Evolutionary conservation across 2,113 vertebrate species (phyloP).

Genomic region (Eudyptes chrysolophus): DNA sequence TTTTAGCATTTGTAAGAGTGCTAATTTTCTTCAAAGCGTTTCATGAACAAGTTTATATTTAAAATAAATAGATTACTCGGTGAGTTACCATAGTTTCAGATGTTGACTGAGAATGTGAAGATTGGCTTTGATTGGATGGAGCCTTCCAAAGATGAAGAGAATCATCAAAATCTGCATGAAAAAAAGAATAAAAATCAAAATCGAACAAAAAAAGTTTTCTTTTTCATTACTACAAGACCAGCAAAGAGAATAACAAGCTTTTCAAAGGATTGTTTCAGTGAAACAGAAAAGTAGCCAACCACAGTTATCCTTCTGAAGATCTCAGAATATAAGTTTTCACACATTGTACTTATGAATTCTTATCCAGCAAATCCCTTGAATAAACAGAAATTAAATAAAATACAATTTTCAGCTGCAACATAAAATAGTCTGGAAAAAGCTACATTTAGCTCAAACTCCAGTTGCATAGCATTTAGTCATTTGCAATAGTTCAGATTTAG

Average conservation of each 20-base stretch:
- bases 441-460: neutral
- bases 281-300: neutral
- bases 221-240: neutral
- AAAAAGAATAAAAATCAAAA: neutral
- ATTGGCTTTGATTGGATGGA: conserved; percentile 67
- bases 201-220: neutral
- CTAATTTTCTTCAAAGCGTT: neutral
- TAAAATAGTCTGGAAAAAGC: neutral
- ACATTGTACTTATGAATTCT: neutral
- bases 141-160: conserved; percentile 83
- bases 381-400: neutral
- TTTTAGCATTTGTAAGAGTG: neutral
- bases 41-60: neutral
- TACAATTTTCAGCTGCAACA: neutral
- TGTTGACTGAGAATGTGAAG: conserved; percentile 87
- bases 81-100: conserved; percentile 88
- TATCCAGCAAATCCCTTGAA: neutral
- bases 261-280: neutral
- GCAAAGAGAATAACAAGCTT: neutral
- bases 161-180: conserved; percentile 80
- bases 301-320: neutral
- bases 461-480: neutral
- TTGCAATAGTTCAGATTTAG: neutral
- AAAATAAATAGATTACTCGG: neutral
- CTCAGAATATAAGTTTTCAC: neutral